Evolutionary conservation across 92 coral and sea anemone genomes (phyloP).

Genomic region (Nematostella vectensis): DNA sequence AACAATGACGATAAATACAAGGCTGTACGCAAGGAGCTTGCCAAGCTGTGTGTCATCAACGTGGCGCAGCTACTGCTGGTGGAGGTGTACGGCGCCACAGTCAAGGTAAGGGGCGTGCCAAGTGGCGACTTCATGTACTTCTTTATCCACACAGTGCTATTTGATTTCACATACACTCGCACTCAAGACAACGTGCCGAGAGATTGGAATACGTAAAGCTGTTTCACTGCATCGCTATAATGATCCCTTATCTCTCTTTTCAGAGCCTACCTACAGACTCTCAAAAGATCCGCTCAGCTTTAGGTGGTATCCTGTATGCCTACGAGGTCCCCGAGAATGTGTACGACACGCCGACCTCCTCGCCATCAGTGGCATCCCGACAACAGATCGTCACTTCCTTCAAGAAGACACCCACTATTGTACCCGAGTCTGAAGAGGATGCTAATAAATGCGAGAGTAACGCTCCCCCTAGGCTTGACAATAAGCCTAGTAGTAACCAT

Average conservation of each 20-base stretch:
- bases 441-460: no score
- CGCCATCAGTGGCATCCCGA: background rate
- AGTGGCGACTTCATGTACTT: background rate
- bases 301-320: constrained; percentile 83
- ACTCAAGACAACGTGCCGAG: no score
- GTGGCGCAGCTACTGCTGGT: constrained; percentile 66
- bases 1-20: constrained; percentile 87
- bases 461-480: no score
- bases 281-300: constrained; percentile 86
- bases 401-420: no score
- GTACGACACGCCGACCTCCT: background rate
- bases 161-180: no score
- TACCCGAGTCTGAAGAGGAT: no score
- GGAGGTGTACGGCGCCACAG: constrained; percentile 89
- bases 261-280: constrained; percentile 86
- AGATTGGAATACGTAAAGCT: no score
- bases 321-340: constrained; percentile 74
- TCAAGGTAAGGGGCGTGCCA: constrained; percentile 91
- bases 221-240: no score
- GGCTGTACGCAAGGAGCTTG: constrained; percentile 71
- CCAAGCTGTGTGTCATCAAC: constrained; percentile 58
- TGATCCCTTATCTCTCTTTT: no score
- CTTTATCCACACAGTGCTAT: background rate
- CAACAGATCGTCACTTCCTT: background rate
- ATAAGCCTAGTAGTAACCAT: no score